Conservation (phyloP, 2,113 vertebrate species). For the Spilogale gracilis region DNA sequence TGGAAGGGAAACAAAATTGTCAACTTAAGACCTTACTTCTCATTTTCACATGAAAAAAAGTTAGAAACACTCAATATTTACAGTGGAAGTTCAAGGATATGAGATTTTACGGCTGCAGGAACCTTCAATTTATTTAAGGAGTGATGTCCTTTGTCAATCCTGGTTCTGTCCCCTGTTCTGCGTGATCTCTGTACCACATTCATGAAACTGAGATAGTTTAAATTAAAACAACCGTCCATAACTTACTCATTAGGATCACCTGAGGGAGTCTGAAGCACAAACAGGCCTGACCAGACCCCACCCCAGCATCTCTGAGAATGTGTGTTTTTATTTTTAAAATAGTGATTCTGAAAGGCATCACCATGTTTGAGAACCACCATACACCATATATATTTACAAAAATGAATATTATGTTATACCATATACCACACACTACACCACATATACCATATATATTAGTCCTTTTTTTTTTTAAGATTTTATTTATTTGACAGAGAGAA, state of each 20-base stretch:
- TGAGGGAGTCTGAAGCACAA: not conserved
- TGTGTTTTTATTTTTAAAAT: not conserved
- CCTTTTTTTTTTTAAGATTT: no score
- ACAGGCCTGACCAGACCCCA: not conserved
- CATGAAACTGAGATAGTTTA: not conserved
- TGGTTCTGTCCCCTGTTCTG: not conserved
- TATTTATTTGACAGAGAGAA: no score
- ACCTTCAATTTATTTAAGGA: not conserved
- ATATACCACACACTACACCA: not conserved
- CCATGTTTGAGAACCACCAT: not conserved
- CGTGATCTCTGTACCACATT: not conserved
- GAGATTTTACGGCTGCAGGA: not conserved
- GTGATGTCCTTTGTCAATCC: not conserved
- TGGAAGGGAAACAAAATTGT: not conserved
- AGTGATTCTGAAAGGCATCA: not conserved
- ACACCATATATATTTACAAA: not conserved
- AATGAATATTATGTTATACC: not conserved
- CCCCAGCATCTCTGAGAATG: not conserved
- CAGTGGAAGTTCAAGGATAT: not conserved
- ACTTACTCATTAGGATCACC: not conserved
- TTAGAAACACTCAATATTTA: conserved; percentile 18
- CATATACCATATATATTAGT: not conserved
- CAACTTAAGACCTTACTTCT: not conserved
- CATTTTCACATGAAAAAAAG: conserved; percentile 37
- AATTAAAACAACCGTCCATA: not conserved